Evolutionary conservation across 2,113 vertebrate genomes (phyloP), one percentile per base, ranked within the genome.

Genomic region (Tetrao urogallus): DNA sequence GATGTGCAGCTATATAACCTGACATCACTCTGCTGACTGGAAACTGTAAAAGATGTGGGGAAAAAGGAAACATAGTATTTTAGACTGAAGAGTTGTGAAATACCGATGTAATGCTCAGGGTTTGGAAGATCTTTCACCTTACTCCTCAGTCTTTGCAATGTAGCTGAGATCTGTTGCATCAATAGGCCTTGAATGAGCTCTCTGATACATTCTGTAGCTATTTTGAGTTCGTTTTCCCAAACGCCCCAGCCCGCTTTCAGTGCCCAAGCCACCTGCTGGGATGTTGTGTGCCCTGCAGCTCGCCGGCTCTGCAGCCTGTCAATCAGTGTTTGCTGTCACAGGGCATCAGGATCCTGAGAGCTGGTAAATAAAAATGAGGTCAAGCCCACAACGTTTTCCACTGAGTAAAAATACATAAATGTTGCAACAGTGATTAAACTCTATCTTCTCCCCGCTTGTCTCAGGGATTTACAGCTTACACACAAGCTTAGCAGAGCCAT

Each of bases 351-450:
- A 50, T 89, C 67, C 84, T 77, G 65, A 79, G 69, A 75, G 61
- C 42, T 18, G 40, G 61, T 74, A 92, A 96, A 91, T 92, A 89
- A 90, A 94, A 93, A 95, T 25, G 78, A 95, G 47, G 78, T 94
- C 65, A 84, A 93, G 69, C 72, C 76, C 76, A 56, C 17, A 79
- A 80, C 20, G 1, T 48, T 95, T 93, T 87, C 84, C 67, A 67
- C 78, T 48, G 5, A 15, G 81, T 58, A 48, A 94, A 90, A 96
- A 94, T 47, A 45, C 73, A 86, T 87, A 92, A 92, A 94, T 34
- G 60, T 42, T 85, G 88, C 80, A 47, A 57, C 73, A 80, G 71
- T 82, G 86, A 91, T 89, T 80, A 90, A 86, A 88, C 58, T 82
- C 17, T 48, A 36, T 36, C n/a, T 64, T 34, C 43, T 64, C 66